Conservation (phyloP, 2,888 invertebrate genomes). For the Boloria euphrosyne region DNA sequence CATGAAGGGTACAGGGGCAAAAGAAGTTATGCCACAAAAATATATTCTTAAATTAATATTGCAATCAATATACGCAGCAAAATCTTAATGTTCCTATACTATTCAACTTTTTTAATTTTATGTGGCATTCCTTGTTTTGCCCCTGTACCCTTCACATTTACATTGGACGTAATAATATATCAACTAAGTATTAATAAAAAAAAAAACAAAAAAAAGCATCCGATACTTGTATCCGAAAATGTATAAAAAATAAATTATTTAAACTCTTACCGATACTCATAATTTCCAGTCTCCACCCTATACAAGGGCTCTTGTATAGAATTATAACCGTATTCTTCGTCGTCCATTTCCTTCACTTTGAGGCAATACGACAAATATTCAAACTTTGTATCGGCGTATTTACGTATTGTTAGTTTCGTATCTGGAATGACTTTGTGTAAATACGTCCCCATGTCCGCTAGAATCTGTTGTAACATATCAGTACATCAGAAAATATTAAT, state of each 20-base stretch:
- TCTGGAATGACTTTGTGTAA: constrained; percentile 99
- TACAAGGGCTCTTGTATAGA: constrained; percentile 97
- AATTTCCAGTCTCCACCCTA: constrained; percentile 99
- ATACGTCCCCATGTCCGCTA: constrained; percentile 97
- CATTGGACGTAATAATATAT: too few relatives aligned
- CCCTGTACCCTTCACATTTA: too few relatives aligned
- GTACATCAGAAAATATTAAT: too few relatives aligned
- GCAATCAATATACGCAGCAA: too few relatives aligned
- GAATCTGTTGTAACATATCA: constrained; percentile 80
- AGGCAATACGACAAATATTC: constrained; percentile 99
- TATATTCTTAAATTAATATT: too few relatives aligned
- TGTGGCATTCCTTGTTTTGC: too few relatives aligned
- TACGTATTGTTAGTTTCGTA: constrained; percentile 97
- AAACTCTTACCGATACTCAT: constrained; percentile 92
- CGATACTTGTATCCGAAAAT: background rate
- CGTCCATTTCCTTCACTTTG: constrained; percentile 99
- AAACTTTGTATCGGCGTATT: constrained; percentile 99
- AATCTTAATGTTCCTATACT: too few relatives aligned
- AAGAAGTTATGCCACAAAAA: too few relatives aligned
- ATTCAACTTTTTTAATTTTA: too few relatives aligned
- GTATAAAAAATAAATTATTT: background rate
- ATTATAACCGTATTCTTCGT: constrained; percentile 97
- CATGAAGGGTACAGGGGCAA: too few relatives aligned
- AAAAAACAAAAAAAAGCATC: background rate
- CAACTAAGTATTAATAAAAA: too few relatives aligned